Conservation (phyloP, 2,113 vertebrate genomes). For the Nycticebus coucang region DNA sequence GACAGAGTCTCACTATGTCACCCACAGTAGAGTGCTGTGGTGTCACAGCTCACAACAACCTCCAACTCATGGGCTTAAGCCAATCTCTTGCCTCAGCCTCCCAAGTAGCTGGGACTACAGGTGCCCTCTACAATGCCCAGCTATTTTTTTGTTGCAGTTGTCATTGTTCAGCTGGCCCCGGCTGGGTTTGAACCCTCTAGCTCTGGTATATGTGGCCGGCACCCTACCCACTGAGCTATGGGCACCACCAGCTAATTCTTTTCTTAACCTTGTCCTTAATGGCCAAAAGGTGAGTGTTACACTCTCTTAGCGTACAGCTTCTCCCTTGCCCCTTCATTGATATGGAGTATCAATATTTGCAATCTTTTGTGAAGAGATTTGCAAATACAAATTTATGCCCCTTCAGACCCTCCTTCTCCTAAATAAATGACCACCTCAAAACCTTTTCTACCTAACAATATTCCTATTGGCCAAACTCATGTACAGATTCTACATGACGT, state of each 20-base stretch:
- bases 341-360: not conserved
- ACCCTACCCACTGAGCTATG: too few relatives aligned
- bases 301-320: not conserved
- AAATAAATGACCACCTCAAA: not conserved
- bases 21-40: too few relatives aligned
- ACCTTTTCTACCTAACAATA: not conserved
- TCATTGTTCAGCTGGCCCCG: too few relatives aligned
- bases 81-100: too few relatives aligned
- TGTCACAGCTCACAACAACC: too few relatives aligned
- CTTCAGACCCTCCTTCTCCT: not conserved
- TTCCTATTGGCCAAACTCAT: not conserved
- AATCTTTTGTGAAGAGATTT: not conserved
- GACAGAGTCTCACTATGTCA: too few relatives aligned
- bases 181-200: too few relatives aligned
- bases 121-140: too few relatives aligned
- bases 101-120: too few relatives aligned
- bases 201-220: too few relatives aligned
- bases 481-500: not conserved
- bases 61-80: too few relatives aligned
- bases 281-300: not conserved
- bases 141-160: too few relatives aligned
- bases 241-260: not conserved
- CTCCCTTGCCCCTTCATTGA: not conserved
- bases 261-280: not conserved
- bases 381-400: not conserved